A percentile compares a stretch with the other conserved stretches of the same genome.
Evolutionary conservation across 1,140 invertebrate species (phyloP).

Genomic region (Parapsyche elsis): DNA sequence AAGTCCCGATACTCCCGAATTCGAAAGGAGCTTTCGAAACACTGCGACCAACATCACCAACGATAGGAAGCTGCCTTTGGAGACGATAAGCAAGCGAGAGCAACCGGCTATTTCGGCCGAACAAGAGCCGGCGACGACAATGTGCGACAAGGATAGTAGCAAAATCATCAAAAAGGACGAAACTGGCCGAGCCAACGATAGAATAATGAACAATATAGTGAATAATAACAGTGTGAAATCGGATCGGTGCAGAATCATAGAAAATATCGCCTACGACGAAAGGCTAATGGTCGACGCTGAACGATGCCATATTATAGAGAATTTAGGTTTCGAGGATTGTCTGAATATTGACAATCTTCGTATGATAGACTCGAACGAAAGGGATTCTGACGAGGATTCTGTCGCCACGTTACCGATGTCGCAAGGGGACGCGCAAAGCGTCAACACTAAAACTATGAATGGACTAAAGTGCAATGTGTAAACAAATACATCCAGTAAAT

Average conservation of each 20-base stretch:
- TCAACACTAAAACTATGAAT: neutral
- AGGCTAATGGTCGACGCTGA: slow-evolving; percentile 59
- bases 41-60: slow-evolving; percentile 53
- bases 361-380: slow-evolving; percentile 62
- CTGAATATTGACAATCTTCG: slow-evolving; percentile 62
- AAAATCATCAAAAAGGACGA: slow-evolving; percentile 23
- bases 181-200: slow-evolving; percentile 58
- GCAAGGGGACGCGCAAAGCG: slow-evolving; percentile 7
- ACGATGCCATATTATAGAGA: slow-evolving; percentile 66
- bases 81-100: slow-evolving; percentile 45
- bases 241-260: slow-evolving; percentile 60
- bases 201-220: slow-evolving; percentile 54
- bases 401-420: slow-evolving; percentile 48
- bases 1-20: slow-evolving; percentile 67
- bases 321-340: slow-evolving; percentile 64
- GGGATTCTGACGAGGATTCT: slow-evolving; percentile 60
- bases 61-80: slow-evolving; percentile 50
- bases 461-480: slow-evolving; percentile 33
- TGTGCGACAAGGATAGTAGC: neutral
- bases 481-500: neutral
- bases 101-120: neutral
- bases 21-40: slow-evolving; percentile 58
- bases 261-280: slow-evolving; percentile 57
- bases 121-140: neutral
- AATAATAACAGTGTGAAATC: slow-evolving; percentile 59